Conservation (phyloP, 2,113 vertebrate species). For the Phycodurus eques region DNA sequence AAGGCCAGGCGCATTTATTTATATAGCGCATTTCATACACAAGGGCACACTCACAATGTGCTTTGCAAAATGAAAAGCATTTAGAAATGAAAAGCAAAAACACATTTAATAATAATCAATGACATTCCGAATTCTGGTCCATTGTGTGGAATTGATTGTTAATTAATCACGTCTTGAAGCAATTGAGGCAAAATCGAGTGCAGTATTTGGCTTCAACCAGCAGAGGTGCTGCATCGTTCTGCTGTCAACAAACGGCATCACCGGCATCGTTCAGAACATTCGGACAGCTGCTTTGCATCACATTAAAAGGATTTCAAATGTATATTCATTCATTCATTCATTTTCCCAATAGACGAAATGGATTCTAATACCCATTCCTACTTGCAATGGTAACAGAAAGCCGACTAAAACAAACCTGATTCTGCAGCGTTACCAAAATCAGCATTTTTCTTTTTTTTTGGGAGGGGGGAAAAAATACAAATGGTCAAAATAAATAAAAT, state of each 20-base stretch:
- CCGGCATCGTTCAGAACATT: neutral
- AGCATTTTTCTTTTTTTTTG: too few species aligned
- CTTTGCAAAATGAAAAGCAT: too few species aligned
- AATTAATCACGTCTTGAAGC: neutral
- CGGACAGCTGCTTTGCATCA: neutral
- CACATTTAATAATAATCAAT: too few species aligned
- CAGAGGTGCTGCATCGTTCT: neutral
- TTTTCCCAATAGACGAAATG: neutral
- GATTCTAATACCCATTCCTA: neutral
- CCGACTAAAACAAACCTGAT: neutral
- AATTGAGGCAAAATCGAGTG: neutral
- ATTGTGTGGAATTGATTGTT: neutral
- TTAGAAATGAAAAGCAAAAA: too few species aligned
- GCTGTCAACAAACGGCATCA: neutral
- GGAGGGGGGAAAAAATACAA: too few species aligned
- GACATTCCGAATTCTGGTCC: neutral
- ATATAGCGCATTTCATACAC: too few species aligned
- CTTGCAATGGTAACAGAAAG: too few species aligned
- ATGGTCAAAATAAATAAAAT: too few species aligned
- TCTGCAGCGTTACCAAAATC: neutral
- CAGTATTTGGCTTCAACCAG: neutral
- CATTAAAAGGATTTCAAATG: neutral
- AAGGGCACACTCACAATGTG: too few species aligned
- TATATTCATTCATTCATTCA: neutral
- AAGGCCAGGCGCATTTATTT: too few species aligned